Evolutionary conservation across 2,113 vertebrate species (phyloP), one percentile per base, ranked within the genome.

Genomic region (Microcebus ravelobensis): DNA sequence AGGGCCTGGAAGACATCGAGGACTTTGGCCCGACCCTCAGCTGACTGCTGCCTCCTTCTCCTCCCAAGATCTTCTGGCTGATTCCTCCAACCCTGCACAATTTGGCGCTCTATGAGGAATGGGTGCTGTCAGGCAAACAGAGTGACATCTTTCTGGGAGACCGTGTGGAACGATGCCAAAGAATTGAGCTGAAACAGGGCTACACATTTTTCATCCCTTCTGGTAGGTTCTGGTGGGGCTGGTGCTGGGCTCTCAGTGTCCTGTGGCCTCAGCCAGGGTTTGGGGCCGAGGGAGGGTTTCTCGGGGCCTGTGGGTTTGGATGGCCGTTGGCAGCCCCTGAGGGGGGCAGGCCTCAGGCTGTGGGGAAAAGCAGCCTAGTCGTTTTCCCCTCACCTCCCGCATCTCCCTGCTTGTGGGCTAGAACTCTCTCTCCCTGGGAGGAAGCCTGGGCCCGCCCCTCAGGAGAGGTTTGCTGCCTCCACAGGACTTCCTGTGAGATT

Each of bases 201-300:
- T 99, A 99, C 98, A 99, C 99, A 0, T 99, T 99, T 98, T 99
- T 99, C 98, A 99, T 99, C 96, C 99, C 99, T 91, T 99, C 99
- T 98, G 99, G 99, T 99, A 98, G 94, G 96, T 97, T 68, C 68
- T 6, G 0, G 3, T 0, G 3, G n/a, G 55, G 34, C 50, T 70
- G 42, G 11, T 1, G 2, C 17, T 21, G 20, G 61, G 65, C 27
- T 70, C 27, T 0, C 23, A 36, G 42, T 29, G 25, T 29, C 15
- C 73, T 76, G 73, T 2, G 55, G 84, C 42, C 63, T 61, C 23
- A 18, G 55, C 39, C 42, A 1, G 21, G 48, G 14, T 77, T 80
- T 71, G 6, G 25, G 70, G 59, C 71, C 39, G 5, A 14, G 74
- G 1, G 3, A 31, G n/a, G 65, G 65, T 23, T 50, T 68, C 71